Evolutionary conservation across 2,797 vertebrate genomes (phyloP), one percentile per base, ranked within the genome.

Genomic region (Sebastes matsubarae): DNA sequence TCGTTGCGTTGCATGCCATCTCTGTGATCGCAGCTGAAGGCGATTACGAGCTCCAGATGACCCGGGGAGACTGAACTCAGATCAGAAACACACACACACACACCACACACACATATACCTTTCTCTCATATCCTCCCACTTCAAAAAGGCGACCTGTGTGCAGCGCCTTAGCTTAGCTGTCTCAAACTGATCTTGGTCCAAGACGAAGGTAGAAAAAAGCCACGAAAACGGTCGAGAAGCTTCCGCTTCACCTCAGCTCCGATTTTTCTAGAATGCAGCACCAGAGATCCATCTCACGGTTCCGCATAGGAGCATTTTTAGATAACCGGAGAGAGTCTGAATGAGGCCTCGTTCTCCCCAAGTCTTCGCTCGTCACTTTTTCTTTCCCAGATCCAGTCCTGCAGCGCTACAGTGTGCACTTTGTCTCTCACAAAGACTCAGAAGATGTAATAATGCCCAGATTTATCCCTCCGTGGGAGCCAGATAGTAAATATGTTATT

Each of bases 1-100:
- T 89, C 92, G 6, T 16, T 25, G 84, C 24, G 7, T 82, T 82
- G 87, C 84, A 22, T 87, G 87, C 88, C 87, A 87, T 66, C 22
- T 81, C 86, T 87, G 72, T 76, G 80, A 87, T 92, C 60, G n/a
- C 91, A 92, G 90, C 90, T 94, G 87, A 93, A 79, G 79, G 86
- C 30, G 34, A 91, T 94, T 90, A 93, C 38, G 77, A 83, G 72
- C 78, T 91, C 82, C 87, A 87, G 81, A 91, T 89, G 86, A 92
- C 63, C 68, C 10, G 1, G 67, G 80, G 67, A 74, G 75, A 81
- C 75, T 86, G 32, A 83, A 76, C 68, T 75, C 77, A 74, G 81
- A 86, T 84, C 70, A 50, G 60, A 46, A 29, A 71, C 55, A 50
- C 50, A 73, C 71, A 54, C 69, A 70, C 22, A 29, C 73, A 38